These are phyloP conservation scores for Stenodema calcarata DNA, from an alignment of 2,888 invertebrate species.

Conservation along the genomic window DNA sequence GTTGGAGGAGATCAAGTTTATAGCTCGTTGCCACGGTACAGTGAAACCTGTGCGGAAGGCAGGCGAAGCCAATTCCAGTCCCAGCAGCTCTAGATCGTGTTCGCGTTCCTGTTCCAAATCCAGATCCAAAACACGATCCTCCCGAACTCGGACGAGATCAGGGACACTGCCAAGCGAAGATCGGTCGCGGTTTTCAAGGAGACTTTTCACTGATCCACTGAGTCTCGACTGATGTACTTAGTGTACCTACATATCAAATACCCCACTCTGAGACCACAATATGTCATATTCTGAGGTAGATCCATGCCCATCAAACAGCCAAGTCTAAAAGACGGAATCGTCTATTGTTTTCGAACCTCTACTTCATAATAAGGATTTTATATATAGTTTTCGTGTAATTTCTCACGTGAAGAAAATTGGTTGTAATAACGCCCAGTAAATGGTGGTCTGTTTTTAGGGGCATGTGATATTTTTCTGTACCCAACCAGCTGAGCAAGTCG, in stretches of 20 bases:
- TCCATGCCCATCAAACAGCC: no score
- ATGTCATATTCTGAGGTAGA: no score
- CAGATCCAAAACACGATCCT: background rate
- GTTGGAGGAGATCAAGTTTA: conserved; percentile 74
- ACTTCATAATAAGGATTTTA: no score
- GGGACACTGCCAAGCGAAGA: background rate
- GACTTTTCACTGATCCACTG: conserved; percentile 9
- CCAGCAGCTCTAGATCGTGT: conserved; percentile 5
- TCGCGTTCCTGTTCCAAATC: background rate
- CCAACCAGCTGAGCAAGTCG: no score
- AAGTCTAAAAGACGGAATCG: no score
- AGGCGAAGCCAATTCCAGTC: background rate
- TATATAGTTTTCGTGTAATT: no score
- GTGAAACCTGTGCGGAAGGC: conserved; percentile 68
- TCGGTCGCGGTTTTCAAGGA: background rate
- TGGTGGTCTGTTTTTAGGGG: no score
- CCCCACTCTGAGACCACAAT: background rate
- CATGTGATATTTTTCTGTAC: no score
- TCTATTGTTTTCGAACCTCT: no score
- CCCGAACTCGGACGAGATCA: background rate
- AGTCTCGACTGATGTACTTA: background rate
- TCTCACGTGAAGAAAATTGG: no score
- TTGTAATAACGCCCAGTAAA: no score
- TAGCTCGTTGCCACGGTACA: conserved; percentile 73
- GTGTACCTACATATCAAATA: background rate